Evolutionary conservation across 1,140 invertebrate genomes (phyloP).

Genomic region (Acyrthosiphon pisum): DNA sequence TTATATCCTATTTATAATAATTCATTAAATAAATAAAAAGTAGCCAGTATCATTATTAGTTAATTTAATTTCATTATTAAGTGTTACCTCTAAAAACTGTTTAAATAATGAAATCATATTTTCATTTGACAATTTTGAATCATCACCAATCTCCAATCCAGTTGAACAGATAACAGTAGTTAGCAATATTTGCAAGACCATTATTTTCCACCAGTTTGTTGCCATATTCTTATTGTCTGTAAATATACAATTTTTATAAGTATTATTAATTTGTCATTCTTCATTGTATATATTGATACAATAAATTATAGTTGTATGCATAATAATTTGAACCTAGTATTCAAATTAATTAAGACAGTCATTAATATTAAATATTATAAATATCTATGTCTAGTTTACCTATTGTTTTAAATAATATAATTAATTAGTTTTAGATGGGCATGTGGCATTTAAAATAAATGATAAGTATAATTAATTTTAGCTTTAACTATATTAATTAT

Average conservation of each 20-base stretch:
- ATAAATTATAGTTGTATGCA: background rate
- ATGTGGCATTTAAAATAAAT: background rate
- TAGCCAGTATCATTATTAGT: background rate
- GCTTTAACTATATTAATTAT: background rate
- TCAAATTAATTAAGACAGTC: background rate
- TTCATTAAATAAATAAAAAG: background rate
- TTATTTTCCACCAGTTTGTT: constrained; percentile 13
- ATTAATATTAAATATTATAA: background rate
- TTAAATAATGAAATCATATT: background rate
- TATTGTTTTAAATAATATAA: background rate
- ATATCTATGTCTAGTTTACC: background rate
- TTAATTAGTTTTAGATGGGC: background rate
- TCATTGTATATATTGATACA: background rate
- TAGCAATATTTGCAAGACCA: constrained; percentile 12
- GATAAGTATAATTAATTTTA: background rate
- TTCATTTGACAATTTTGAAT: constrained; percentile 10
- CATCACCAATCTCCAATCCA: background rate
- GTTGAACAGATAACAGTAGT: background rate
- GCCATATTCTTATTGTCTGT: background rate
- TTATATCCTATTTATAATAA: constrained; percentile 14
- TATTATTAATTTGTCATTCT: background rate
- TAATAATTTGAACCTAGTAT: background rate
- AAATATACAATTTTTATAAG: background rate
- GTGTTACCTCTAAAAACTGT: constrained; percentile 36
- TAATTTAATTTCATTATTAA: background rate